Base-by-base conservation (phyloP, 2,888 invertebrate genomes). In the Limenitis camilla region DNA sequence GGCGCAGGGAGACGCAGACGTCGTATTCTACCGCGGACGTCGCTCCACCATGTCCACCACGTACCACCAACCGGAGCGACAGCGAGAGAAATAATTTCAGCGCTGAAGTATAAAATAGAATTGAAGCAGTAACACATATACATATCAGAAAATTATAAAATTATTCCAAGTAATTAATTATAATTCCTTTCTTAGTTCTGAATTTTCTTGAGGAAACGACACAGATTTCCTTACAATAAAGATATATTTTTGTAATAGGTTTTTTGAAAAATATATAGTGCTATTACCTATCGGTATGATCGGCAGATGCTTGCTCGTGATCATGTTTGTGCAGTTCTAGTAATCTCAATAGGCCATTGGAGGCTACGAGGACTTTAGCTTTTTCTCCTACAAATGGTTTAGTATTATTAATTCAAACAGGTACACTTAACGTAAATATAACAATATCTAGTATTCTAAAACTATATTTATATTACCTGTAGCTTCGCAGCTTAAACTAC, bases 361-460 rank as follows among this genome's bases (percentile, higher is more conserved):
- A 90, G 1, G 91, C 92, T 32, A 93, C 88, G 63, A 93, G 83
- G 63, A 94, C 83, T 66, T 89, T 89, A 6, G 92, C 91, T 40
- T 89, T 81, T 10, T 85, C 83, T 0, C 90, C 91, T 77, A 61
- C 41, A 47, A 40, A 74, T 68, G 52, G 51, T 56, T 53, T 74
- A 71, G 19, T 19, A 2, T 19, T 19, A 19, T 19, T 19, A 19
- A 19, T 19, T 19, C 19, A 19, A 19, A 19, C 19, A 19, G 19
- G 19, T 19, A 3, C 19, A 19, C 19, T 3, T 19, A 19, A 19
- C 19, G 1, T 19, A 19, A 19, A 19, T 19, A 19, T 19, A 19
- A 19, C 19, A 19, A 19, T 19, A 19, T 19, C 3, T 19, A 19
- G 19, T 10, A 35, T 10, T 0, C 10, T 5, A 35, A 2, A 5